These are phyloP conservation scores for Steinernema scapterisci DNA, from an alignment of 2,888 invertebrate genomes.

Conservation along the genomic window DNA sequence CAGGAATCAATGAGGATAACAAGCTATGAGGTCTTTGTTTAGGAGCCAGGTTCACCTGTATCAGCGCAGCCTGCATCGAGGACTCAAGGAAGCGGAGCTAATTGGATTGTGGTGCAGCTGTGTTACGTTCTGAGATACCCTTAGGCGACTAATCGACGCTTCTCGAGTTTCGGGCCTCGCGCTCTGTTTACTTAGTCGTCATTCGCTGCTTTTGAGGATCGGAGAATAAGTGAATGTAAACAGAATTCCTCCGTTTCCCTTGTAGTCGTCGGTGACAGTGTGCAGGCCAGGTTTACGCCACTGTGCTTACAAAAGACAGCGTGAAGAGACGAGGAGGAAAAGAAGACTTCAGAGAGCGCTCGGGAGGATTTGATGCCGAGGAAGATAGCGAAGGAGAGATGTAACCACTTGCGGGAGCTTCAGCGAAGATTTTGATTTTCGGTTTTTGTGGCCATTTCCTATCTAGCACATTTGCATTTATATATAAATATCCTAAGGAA, in stretches of 20 bases:
- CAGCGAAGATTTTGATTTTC: too few species aligned
- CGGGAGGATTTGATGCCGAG: neutral
- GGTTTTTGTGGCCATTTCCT: too few species aligned
- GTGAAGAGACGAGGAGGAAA: neutral
- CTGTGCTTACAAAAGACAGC: neutral
- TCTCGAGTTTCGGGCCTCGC: slow-evolving; percentile 10
- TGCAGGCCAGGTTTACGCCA: neutral
- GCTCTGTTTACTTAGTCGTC: slow-evolving; percentile 26
- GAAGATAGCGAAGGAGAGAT: too few species aligned
- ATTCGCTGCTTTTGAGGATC: slow-evolving; percentile 11
- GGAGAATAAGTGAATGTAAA: slow-evolving; percentile 29
- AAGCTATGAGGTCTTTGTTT: too few species aligned
- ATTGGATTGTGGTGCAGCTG: neutral
- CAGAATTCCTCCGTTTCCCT: slow-evolving; percentile 18
- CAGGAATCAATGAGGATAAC: too few species aligned
- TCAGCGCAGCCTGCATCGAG: too few species aligned
- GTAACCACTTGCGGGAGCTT: too few species aligned
- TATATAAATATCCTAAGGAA: too few species aligned
- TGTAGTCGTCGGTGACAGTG: neutral
- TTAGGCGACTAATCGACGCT: slow-evolving; percentile 28
- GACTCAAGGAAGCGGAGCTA: neutral
- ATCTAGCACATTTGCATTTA: too few species aligned
- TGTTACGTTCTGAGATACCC: neutral
- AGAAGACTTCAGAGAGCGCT: neutral
- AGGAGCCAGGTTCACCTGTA: too few species aligned